A percentile compares a stretch with the other conserved stretches of the same genome.
These are phyloP conservation scores for Cheumatopsyche charites DNA, from an alignment of 1,140 invertebrate genomes.

Conservation along the genomic window DNA sequence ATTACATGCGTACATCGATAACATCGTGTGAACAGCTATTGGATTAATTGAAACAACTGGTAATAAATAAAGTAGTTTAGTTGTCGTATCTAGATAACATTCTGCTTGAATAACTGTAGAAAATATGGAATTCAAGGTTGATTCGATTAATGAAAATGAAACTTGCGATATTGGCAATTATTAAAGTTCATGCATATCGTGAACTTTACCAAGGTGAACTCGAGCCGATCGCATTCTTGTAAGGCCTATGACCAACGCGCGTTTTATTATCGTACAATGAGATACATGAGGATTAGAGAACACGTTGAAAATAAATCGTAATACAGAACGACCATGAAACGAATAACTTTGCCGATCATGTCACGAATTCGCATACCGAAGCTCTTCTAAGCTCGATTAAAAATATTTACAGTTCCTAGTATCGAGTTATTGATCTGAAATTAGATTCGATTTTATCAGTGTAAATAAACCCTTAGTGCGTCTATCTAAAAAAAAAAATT, in stretches of 20 bases:
- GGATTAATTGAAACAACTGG: too few relatives aligned
- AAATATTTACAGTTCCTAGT: too few relatives aligned
- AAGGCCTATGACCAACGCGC: too few relatives aligned
- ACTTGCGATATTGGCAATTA: neutral
- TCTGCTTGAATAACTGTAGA: too few relatives aligned
- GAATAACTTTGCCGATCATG: conserved; percentile 16
- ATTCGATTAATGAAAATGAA: too few relatives aligned
- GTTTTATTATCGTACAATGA: neutral
- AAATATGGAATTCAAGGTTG: too few relatives aligned
- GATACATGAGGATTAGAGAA: neutral
- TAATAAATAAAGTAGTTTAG: too few relatives aligned
- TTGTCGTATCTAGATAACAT: too few relatives aligned
- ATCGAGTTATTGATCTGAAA: neutral
- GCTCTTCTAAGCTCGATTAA: neutral
- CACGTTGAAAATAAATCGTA: conserved; percentile 4
- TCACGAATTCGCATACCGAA: conserved; percentile 7
- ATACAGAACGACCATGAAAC: conserved; percentile 11
- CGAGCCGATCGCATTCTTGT: conserved; percentile 3
- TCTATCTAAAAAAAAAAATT: too few relatives aligned
- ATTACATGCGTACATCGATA: too few relatives aligned
- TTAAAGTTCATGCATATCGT: neutral
- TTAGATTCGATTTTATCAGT: neutral
- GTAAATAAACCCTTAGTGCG: neutral
- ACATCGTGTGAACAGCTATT: too few relatives aligned
- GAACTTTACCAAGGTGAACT: conserved; percentile 18